Percentiles rank a stretch among this genome's conserved stretches.
Evolutionary conservation across 2,797 vertebrate species (phyloP).

Genomic region (Neoniphon sammara): DNA sequence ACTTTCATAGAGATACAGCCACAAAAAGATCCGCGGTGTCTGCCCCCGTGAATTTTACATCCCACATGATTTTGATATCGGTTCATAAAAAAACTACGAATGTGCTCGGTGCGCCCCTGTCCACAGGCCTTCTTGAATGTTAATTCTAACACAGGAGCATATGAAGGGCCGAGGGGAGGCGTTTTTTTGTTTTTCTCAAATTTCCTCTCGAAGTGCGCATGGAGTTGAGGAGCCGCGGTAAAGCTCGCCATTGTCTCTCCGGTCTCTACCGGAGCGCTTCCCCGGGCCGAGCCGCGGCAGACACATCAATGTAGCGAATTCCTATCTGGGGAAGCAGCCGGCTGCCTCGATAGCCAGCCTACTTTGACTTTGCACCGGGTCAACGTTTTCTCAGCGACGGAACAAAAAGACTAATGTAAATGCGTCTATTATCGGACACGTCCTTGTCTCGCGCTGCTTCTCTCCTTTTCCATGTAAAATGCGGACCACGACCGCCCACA

Average conservation of each 20-base stretch:
- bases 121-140: conserved; percentile 59
- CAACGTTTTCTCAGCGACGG: conserved; percentile 66
- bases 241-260: conserved; percentile 77
- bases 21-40: conserved; percentile 15
- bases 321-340: conserved; percentile 34
- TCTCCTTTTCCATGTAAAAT: conserved; percentile 27
- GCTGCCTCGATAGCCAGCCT: conserved; percentile 27
- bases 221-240: conserved; percentile 74
- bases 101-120: conserved; percentile 47
- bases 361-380: conserved; percentile 84
- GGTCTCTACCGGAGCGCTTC: conserved; percentile 64
- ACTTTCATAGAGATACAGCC: conserved; percentile 70
- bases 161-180: conserved; percentile 63
- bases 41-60: conserved; percentile 14
- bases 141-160: conserved; percentile 41
- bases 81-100: conserved; percentile 18
- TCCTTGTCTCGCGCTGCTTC: conserved; percentile 23
- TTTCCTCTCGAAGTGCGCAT: conserved; percentile 80
- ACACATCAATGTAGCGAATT: conserved; percentile 41
- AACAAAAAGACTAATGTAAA: conserved; percentile 45
- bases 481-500: conserved; percentile 12
- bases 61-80: conserved; percentile 9
- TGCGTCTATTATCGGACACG: conserved; percentile 74
- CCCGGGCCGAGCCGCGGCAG: conserved; percentile 52
- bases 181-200: conserved; percentile 57